Conservation (phyloP, 2,888 invertebrate species). For the Ophonus ardosiacus region DNA sequence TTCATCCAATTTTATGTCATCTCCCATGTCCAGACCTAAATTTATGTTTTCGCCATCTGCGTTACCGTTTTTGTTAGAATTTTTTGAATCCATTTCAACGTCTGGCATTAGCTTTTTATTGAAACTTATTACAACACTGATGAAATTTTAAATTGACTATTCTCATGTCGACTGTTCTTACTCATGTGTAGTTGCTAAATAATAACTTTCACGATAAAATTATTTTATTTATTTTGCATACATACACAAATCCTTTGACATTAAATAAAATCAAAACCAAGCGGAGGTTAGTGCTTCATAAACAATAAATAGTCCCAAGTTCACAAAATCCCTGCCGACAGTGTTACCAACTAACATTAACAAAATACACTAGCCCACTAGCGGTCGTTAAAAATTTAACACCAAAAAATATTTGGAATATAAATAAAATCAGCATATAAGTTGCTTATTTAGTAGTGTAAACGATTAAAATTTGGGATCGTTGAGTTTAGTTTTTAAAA, state of each 20-base stretch:
- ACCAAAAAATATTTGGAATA: no score
- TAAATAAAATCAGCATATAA: no score
- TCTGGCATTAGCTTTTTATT: slow-evolving; percentile 64
- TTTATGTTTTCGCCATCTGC: slow-evolving; percentile 74
- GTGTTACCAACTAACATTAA: no score
- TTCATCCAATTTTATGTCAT: slow-evolving; percentile 88
- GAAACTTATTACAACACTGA: slow-evolving; percentile 49
- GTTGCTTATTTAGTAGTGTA: no score
- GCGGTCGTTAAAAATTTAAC: background rate
- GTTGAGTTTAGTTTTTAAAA: no score
- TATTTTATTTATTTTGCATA: slow-evolving; percentile 55
- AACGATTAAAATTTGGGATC: no score
- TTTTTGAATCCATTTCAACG: slow-evolving; percentile 73
- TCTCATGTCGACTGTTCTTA: slow-evolving; percentile 63
- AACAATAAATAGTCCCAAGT: slow-evolving; percentile 56
- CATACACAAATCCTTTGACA: slow-evolving; percentile 62
- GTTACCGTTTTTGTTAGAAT: slow-evolving; percentile 73
- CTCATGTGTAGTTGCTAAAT: slow-evolving; percentile 65
- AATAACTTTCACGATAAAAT: slow-evolving; percentile 58
- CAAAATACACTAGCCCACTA: background rate
- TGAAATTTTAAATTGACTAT: slow-evolving; percentile 56
- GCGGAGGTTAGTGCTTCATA: slow-evolving; percentile 59
- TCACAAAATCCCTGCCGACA: background rate
- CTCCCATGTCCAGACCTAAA: slow-evolving; percentile 82
- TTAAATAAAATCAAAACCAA: slow-evolving; percentile 64